Conservation (phyloP, 2,888 invertebrate species). For the Stenoptilia bipunctidactyla region DNA sequence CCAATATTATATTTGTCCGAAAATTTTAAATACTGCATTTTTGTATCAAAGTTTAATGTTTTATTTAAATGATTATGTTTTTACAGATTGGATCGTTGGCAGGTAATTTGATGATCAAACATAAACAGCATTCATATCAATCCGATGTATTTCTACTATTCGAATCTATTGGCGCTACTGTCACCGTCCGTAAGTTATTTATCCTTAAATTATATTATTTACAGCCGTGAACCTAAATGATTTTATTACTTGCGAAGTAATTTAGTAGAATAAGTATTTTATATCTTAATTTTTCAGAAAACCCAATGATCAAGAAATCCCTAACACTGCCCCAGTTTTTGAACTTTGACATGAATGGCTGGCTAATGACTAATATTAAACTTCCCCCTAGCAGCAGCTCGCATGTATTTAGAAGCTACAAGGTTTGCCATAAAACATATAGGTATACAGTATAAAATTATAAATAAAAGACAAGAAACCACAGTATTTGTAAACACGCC, state of each 20-base stretch:
- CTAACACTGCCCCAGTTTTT: constrained; percentile 65
- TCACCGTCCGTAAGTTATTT: constrained; percentile 61
- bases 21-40: no score
- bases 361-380: constrained; percentile 72
- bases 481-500: no score
- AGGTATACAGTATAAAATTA: no score
- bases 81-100: constrained; percentile 75
- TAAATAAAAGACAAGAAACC: no score
- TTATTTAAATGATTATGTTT: constrained; percentile 18
- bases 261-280: no score
- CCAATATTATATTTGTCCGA: no score
- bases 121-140: constrained; percentile 70
- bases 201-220: no score
- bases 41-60: no score
- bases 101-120: constrained; percentile 77
- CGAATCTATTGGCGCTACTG: constrained; percentile 60
- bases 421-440: no score
- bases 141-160: constrained; percentile 76
- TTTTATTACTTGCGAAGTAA: constrained; percentile 24
- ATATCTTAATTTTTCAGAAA: no score
- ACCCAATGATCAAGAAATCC: no score
- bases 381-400: constrained; percentile 65
- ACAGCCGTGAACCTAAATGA: neutral
- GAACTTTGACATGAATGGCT: constrained; percentile 71
- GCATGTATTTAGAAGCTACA: constrained; percentile 74